phyloP scores from a whole-genome alignment of 2,888 invertebrate species.

The Lumbricus terrestris region DNA sequence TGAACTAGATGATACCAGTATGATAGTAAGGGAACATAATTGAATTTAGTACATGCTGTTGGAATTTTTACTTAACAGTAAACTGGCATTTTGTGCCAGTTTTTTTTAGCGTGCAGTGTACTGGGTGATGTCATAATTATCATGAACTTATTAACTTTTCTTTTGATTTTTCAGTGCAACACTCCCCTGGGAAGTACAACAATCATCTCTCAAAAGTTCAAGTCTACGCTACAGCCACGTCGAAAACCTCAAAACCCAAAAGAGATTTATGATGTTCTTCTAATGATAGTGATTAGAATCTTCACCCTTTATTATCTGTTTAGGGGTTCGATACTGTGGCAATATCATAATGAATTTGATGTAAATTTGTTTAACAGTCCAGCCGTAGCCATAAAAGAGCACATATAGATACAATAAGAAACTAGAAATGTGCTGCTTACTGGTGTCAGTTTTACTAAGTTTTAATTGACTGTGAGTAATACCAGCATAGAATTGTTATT shows the following conservation, averaged over 20 bases:
- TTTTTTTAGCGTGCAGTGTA: too few species aligned
- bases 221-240: constrained; percentile 15
- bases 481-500: neutral
- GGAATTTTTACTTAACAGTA: neutral
- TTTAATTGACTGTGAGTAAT: neutral
- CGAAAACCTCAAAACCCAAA: neutral
- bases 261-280: constrained; percentile 4
- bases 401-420: neutral
- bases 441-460: neutral
- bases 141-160: neutral
- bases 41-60: neutral
- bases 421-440: neutral
- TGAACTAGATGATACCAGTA: neutral
- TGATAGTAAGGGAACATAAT: neutral
- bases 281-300: neutral
- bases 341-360: neutral
- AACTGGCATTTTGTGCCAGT: neutral
- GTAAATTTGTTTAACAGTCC: neutral
- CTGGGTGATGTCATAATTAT: neutral
- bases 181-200: constrained; percentile 26
- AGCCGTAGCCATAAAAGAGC: neutral
- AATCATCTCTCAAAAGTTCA: constrained; percentile 26
- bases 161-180: constrained; percentile 18
- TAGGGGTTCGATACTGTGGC: neutral
- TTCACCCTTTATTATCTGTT: neutral